Evolutionary conservation across 2,797 vertebrate genomes (phyloP), one percentile per base, ranked within the genome.

Genomic region (Takifugu ocellatus): DNA sequence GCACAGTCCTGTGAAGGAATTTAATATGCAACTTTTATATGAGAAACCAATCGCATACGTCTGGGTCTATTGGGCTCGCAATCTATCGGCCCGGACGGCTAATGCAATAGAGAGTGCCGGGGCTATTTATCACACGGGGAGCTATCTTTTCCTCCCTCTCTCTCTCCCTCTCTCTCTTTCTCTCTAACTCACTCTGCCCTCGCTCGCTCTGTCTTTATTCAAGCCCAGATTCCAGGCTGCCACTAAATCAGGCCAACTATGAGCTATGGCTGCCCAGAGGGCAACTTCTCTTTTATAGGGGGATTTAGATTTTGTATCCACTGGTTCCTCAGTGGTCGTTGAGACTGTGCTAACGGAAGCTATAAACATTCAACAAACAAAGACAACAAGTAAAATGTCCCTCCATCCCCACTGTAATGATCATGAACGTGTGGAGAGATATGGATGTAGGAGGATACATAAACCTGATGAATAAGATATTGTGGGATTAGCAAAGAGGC

Each of bases 21-120:
- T 92, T 92, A 92, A 92, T 92, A 92, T 92, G 90, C 89, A 90
- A 92, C 90, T 91, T 92, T 91, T 89, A 90, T 91, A 92, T 91
- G 87, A 91, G 90, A 91, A 92, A 91, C 91, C 89, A 90, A 91
- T 90, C 87, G 89, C 88, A 90, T 86, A 88, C 89, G 90, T 91
- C 90, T 89, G 88, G 86, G 89, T 90, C 86, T 91, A 90, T 91
- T 89, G 88, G 89, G 88, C 87, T 86, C 75, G 88, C 89, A 92
- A 92, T 92, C 90, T 91, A 90, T 92, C 90, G 89, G 89, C 84
- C 85, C 84, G 87, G 85, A 87, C 82, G 85, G 88, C 87, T 92
- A 92, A 92, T 92, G 88, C 79, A 85, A 92, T 91, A 89, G 88
- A 90, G 78, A 72, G 84, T 86, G 89, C 88, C 75, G 63, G 86